Percentiles rank a stretch among this genome's conserved stretches.
phyloP scores from a whole-genome alignment of 1,140 invertebrate genomes.

The Drosophila baimaii region DNA sequence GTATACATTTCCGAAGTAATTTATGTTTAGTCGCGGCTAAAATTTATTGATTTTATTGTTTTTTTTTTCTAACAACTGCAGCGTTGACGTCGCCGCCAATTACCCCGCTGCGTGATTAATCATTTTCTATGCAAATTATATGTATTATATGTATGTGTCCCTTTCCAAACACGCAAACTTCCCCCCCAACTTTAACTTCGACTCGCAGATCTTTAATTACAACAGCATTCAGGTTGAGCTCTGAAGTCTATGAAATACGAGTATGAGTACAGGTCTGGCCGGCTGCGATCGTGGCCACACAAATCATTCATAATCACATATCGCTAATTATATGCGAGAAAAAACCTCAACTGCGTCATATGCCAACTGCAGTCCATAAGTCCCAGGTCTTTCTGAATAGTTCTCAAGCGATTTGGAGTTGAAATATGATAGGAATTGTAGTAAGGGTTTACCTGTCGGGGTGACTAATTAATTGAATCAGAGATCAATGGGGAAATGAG shows the following conservation, averaged over 20 bases:
- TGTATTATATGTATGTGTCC: background rate
- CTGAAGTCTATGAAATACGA: background rate
- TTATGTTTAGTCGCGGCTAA: conserved; percentile 40
- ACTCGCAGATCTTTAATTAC: conserved; percentile 46
- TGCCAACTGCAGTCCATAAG: conserved; percentile 10
- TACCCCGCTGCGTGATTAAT: conserved; percentile 53
- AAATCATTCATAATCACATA: conserved; percentile 54
- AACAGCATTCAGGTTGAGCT: conserved; percentile 13
- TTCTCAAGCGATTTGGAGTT: conserved; percentile 11
- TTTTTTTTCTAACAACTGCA: conserved; percentile 44
- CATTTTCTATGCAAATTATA: conserved; percentile 63
- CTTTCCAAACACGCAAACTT: conserved; percentile 32
- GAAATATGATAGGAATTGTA: background rate
- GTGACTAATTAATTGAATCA: conserved; percentile 3
- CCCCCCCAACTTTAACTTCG: background rate
- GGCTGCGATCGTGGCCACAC: conserved; percentile 23
- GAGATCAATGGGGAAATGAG: conserved; percentile 1
- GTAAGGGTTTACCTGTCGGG: background rate
- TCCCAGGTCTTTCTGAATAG: conserved; percentile 2
- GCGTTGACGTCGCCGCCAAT: conserved; percentile 28
- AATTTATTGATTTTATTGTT: conserved; percentile 40
- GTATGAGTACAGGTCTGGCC: conserved; percentile 29
- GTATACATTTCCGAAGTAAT: conserved; percentile 24
- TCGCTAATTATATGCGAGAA: conserved; percentile 37
- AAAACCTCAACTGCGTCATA: conserved; percentile 39